Conservation (phyloP, 2,113 vertebrate genomes). For the Corythaeola cristata region DNA sequence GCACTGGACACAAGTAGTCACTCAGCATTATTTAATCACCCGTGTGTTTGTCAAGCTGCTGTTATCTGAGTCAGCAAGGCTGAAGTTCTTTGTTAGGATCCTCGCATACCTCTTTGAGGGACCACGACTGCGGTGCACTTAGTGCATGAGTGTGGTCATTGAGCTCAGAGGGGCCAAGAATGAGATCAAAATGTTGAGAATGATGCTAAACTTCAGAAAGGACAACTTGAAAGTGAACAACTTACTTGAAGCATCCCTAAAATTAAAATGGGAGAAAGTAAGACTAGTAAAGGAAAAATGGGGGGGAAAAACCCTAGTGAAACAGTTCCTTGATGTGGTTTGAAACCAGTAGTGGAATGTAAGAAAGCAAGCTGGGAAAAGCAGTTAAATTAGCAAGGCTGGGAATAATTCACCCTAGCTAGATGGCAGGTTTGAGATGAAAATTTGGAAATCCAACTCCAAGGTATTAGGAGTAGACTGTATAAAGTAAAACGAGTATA, state of each 20-base stretch:
- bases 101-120: accelerated
- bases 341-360: background rate
- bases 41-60: background rate
- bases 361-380: background rate
- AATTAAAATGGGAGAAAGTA: background rate
- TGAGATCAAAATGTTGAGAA: background rate
- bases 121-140: accelerated
- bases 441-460: background rate
- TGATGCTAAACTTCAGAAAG: background rate
- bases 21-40: background rate
- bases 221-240: background rate
- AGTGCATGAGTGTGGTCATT: accelerated
- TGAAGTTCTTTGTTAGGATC: background rate
- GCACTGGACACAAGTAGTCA: background rate
- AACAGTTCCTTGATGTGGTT: background rate
- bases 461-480: background rate
- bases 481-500: background rate
- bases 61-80: background rate
- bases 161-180: background rate
- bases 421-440: background rate
- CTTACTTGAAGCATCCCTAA: background rate
- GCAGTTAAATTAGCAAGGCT: background rate
- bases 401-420: background rate
- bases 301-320: background rate
- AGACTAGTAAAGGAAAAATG: background rate